Evolutionary conservation across 2,797 vertebrate genomes (phyloP).

Genomic region (Crocidura indochinensis): DNA sequence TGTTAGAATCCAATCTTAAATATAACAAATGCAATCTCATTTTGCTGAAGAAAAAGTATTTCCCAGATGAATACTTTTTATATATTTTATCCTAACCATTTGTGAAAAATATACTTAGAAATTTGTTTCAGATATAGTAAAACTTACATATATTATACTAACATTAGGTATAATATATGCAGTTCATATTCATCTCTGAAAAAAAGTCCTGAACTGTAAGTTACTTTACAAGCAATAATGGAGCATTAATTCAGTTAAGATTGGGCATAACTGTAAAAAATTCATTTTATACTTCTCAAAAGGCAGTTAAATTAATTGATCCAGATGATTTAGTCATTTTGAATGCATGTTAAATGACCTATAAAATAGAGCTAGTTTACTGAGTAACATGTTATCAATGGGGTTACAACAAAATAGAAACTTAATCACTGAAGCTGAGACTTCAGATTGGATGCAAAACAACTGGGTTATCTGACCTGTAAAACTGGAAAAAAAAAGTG

Average conservation of each 20-base stretch:
- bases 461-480: background rate
- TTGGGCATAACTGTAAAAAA: background rate
- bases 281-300: slow-evolving; percentile 4
- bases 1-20: slow-evolving; percentile 43
- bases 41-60: slow-evolving; percentile 17
- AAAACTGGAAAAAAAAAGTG: background rate
- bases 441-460: slow-evolving; percentile 1
- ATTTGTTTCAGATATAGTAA: background rate
- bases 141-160: slow-evolving; percentile 44
- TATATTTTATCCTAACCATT: slow-evolving; percentile 27
- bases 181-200: background rate
- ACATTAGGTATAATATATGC: background rate
- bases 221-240: background rate
- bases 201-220: slow-evolving; percentile 25
- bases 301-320: background rate
- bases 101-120: slow-evolving; percentile 21
- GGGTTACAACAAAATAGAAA: background rate
- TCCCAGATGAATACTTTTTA: background rate
- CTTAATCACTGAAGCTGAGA: background rate
- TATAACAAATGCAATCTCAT: background rate
- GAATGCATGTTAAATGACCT: background rate
- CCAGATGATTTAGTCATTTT: background rate
- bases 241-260: slow-evolving; percentile 61
- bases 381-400: background rate
- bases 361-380: background rate